Conservation (phyloP, 1,140 invertebrate species). For the Octopus sinensis region DNA sequence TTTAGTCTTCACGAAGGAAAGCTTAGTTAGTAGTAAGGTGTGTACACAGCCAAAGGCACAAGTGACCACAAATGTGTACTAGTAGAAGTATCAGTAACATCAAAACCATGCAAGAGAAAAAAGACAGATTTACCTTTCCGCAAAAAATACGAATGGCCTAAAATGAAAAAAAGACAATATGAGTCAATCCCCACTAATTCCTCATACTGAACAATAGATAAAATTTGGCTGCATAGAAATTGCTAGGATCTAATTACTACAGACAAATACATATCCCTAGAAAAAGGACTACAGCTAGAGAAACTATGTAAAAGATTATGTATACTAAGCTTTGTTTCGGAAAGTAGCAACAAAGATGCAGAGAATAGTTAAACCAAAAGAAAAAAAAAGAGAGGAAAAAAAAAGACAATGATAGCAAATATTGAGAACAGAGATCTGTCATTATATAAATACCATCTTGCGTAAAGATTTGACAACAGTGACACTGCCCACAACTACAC, state of each 20-base stretch:
- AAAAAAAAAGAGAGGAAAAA: neutral
- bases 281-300: neutral
- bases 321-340: neutral
- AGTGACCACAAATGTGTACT: slow-evolving; percentile 10
- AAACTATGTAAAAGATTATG: neutral
- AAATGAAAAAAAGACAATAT: slow-evolving; percentile 12
- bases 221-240: neutral
- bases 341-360: neutral
- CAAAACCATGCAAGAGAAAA: slow-evolving; percentile 12
- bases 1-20: neutral
- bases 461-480: neutral
- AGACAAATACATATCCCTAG: neutral
- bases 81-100: slow-evolving; percentile 1
- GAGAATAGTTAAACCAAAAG: neutral
- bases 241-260: neutral
- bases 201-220: slow-evolving; percentile 4
- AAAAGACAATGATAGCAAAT: neutral
- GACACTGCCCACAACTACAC: slow-evolving; percentile 10
- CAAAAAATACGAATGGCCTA: slow-evolving; percentile 11
- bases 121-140: slow-evolving; percentile 10
- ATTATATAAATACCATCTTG: neutral
- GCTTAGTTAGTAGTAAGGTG: slow-evolving; percentile 6
- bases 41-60: slow-evolving; percentile 10
- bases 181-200: slow-evolving; percentile 6
- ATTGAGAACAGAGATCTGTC: neutral